phyloP scores from a whole-genome alignment of 2,113 vertebrate genomes.

The Ovibos moschatus region DNA sequence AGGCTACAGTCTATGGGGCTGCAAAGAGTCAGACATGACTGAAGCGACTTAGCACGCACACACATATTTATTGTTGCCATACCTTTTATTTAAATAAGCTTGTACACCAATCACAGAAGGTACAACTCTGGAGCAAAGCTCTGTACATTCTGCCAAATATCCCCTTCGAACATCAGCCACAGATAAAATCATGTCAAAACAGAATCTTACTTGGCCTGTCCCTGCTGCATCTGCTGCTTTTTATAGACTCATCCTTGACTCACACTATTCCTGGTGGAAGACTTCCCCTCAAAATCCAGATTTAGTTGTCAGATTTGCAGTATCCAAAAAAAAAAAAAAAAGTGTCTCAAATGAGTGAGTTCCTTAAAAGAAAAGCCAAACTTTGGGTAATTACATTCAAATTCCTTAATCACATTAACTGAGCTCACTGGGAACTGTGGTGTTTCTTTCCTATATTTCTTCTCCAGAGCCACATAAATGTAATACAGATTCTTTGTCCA shows the following conservation, averaged over 20 bases:
- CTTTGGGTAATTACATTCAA: constrained; percentile 68
- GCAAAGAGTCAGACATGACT: not conserved
- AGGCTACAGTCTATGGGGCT: not conserved
- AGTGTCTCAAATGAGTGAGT: constrained; percentile 60
- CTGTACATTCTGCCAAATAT: not conserved
- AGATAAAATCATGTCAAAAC: constrained; percentile 54
- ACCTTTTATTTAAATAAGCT: not conserved
- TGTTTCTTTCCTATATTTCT: constrained; percentile 52
- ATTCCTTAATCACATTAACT: constrained; percentile 74
- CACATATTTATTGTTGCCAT: not conserved
- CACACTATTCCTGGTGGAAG: constrained; percentile 52
- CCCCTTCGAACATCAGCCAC: not conserved
- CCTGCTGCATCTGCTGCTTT: not conserved
- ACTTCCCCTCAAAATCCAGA: constrained; percentile 60
- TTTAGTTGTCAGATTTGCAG: constrained; percentile 69
- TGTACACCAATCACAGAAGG: not conserved
- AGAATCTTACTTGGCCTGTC: not conserved
- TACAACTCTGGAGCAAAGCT: not conserved
- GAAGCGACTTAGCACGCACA: not conserved
- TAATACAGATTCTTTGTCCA: constrained; percentile 12
- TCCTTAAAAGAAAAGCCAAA: constrained; percentile 71
- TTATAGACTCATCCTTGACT: constrained; percentile 47
- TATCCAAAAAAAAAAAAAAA: constrained; percentile 20
- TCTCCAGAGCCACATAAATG: constrained; percentile 17
- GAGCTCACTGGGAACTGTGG: constrained; percentile 56